Evolutionary conservation across 2,113 vertebrate species (phyloP), one percentile per base, ranked within the genome.

Genomic region (Corvus moneduloides): DNA sequence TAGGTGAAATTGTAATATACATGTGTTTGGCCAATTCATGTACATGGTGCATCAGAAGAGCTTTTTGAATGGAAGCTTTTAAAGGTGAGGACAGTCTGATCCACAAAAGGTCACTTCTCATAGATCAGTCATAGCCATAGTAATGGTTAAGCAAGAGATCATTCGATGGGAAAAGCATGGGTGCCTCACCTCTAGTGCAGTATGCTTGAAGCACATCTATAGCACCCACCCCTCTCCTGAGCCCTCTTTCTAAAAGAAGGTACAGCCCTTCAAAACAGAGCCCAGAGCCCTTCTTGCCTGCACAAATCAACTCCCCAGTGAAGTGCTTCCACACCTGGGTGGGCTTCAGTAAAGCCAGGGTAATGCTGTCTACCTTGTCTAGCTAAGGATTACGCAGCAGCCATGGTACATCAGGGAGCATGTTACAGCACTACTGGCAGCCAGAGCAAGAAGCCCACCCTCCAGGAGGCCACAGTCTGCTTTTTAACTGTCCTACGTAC

Each of bases 171-270:
- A 91, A 43, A 80, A 84, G 44, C 30, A 13, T 48, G 61, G 54
- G 23, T 28, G 13, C 37, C 35, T 16, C 58, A 18, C 3, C 32
- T 48, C 18, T 44, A 30, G 16, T 7, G 39, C 1, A 2, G 11
- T 73, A 9, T 16, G 32, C 28, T 30, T 37, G 44, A 59, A 44
- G 63, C 43, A 73, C 1, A 0, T 11, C 23, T 52, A 18, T 48
- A 33, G 48, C 9, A 24, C 11, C 6, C 13, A 35, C 5, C 6
- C 10, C 14, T 30, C 21, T 24, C 21, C 7, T 1, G 4, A 3
- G 1, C 14, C 18, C 22, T 16, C 56, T 66, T 67, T 21, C 21
- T 58, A 52, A 23, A 30, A n/a, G 22, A 21, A 13, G 21, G 3
- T 13, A 66, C 20, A 30, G 27, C 18, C 27, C 30, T 78, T 46